Evolutionary conservation across 2,888 invertebrate genomes (phyloP).

Genomic region (Idaea biselata): DNA sequence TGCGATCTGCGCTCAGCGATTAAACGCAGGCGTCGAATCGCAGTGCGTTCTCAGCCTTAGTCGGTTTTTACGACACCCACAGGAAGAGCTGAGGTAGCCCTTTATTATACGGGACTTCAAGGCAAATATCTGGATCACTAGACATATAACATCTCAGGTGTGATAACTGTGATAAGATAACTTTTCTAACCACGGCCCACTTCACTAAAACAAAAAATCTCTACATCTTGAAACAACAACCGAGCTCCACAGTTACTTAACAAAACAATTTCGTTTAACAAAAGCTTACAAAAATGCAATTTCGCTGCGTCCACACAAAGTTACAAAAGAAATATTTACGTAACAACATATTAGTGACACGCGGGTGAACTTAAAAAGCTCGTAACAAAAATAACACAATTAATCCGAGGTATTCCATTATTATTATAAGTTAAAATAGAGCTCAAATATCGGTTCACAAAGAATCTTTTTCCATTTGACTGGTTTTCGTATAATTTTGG

Average conservation of each 20-base stretch:
- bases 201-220: neutral
- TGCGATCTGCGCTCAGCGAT: too few relatives aligned
- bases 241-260: slow-evolving; percentile 10
- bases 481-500: slow-evolving; percentile 47
- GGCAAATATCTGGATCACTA: too few relatives aligned
- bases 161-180: too few relatives aligned
- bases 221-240: neutral
- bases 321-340: slow-evolving; percentile 41
- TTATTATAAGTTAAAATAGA: slow-evolving; percentile 66
- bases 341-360: slow-evolving; percentile 61
- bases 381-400: slow-evolving; percentile 67
- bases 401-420: slow-evolving; percentile 44
- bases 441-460: slow-evolving; percentile 46
- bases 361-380: slow-evolving; percentile 46
- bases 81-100: too few relatives aligned
- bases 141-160: too few relatives aligned
- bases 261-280: slow-evolving; percentile 18
- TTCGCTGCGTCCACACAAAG: slow-evolving; percentile 30
- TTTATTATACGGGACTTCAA: too few relatives aligned
- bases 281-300: slow-evolving; percentile 24
- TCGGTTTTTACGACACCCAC: too few relatives aligned
- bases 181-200: too few relatives aligned
- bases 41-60: too few relatives aligned
- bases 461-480: slow-evolving; percentile 55
- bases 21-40: too few relatives aligned